Conservation (phyloP, 1,140 invertebrate species). For the Pentalonia nigronervosa region DNA sequence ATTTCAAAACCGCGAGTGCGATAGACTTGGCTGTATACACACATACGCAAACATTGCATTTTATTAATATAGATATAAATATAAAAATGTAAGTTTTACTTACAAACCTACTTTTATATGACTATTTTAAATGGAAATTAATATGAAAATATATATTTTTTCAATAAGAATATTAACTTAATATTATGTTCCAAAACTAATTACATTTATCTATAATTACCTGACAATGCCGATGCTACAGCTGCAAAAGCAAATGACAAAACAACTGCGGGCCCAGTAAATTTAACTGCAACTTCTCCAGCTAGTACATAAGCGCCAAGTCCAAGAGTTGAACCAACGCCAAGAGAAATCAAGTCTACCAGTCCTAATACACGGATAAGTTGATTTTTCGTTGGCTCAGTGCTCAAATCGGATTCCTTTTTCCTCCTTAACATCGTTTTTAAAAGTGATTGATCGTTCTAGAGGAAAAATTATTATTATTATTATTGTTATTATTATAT, state of each 20-base stretch:
- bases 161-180: neutral
- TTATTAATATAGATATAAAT: no score
- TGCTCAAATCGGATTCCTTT: conserved; percentile 33
- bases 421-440: conserved; percentile 40
- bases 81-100: neutral
- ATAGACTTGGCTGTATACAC: no score
- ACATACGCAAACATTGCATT: no score
- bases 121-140: neutral
- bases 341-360: conserved; percentile 80
- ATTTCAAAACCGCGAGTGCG: no score
- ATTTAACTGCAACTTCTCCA: conserved; percentile 84
- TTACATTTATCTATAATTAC: conserved; percentile 65
- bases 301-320: conserved; percentile 93
- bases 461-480: neutral
- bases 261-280: conserved; percentile 85
- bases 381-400: conserved; percentile 62
- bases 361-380: conserved; percentile 78
- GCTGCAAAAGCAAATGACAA: conserved; percentile 89
- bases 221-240: conserved; percentile 86
- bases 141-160: neutral
- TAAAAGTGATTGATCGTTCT: neutral
- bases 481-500: neutral
- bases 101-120: neutral
- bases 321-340: conserved; percentile 88
- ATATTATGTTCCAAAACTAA: neutral